Percentiles rank a stretch among this genome's conserved stretches.
These are phyloP conservation scores for Myiotriccus ornatus DNA, from an alignment of 2,797 vertebrate species.

Conservation along the genomic window DNA sequence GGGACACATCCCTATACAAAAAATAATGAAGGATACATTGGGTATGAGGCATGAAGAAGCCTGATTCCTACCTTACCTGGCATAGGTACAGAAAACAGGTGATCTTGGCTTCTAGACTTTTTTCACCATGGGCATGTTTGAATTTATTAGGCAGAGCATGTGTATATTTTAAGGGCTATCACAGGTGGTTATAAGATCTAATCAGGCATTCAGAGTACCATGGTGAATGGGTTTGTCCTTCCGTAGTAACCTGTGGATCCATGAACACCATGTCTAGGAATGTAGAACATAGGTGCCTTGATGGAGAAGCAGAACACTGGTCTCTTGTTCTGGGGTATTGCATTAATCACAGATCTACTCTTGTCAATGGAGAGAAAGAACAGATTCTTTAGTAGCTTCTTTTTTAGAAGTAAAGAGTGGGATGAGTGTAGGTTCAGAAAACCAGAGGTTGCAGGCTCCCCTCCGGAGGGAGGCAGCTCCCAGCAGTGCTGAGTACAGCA, in stretches of 20 bases:
- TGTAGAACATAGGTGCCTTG: not conserved
- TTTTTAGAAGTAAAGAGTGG: not conserved
- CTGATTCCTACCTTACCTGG: not conserved
- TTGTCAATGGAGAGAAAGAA: not conserved
- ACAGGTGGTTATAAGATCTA: not conserved
- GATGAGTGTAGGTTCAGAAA: not conserved
- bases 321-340: not conserved
- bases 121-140: not conserved
- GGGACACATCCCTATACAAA: not conserved
- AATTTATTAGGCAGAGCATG: not conserved
- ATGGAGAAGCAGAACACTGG: not conserved
- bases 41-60: not conserved
- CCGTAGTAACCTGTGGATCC: not conserved
- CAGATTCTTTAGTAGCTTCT: not conserved
- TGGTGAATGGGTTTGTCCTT: not conserved
- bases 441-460: not conserved
- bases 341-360: not conserved
- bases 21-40: not conserved
- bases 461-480: not conserved
- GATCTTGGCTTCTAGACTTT: not conserved
- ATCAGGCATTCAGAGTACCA: not conserved
- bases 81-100: not conserved
- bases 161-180: not conserved
- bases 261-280: not conserved
- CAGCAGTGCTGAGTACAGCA: not conserved